phyloP scores from a whole-genome alignment of 2,797 vertebrate genomes.

The Ispidina picta region DNA sequence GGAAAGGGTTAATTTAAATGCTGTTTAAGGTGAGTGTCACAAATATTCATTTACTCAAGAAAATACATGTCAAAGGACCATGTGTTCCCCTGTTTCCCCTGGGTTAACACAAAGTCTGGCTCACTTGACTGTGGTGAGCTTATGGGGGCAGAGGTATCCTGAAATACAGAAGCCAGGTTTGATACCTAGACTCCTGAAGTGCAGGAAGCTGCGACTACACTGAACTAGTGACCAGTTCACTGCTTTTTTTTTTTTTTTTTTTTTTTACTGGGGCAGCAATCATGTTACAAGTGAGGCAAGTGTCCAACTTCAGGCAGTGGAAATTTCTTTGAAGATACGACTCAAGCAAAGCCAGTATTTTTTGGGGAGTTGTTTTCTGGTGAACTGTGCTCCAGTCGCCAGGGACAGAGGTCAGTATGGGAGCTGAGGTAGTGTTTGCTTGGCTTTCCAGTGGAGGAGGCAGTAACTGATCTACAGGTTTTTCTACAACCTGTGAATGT shows the following conservation, averaged over 20 bases:
- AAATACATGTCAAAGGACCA: neutral
- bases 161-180: neutral
- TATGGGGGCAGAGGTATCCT: neutral
- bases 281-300: neutral
- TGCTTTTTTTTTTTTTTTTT: neutral
- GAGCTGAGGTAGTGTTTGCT: neutral
- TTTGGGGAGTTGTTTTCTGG: neutral
- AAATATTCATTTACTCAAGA: neutral
- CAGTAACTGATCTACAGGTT: neutral
- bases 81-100: neutral
- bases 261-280: neutral
- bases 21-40: neutral
- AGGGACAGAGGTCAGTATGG: neutral
- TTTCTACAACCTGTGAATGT: neutral
- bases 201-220: neutral
- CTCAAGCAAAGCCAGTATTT: neutral
- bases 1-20: neutral
- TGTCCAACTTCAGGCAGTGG: neutral
- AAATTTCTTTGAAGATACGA: neutral
- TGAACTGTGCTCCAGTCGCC: neutral
- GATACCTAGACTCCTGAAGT: neutral
- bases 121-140: neutral
- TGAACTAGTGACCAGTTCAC: accelerated
- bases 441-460: neutral
- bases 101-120: neutral